Evolutionary conservation across 2,888 invertebrate species (phyloP).

Genomic region (Phrixothrix hirtus): DNA sequence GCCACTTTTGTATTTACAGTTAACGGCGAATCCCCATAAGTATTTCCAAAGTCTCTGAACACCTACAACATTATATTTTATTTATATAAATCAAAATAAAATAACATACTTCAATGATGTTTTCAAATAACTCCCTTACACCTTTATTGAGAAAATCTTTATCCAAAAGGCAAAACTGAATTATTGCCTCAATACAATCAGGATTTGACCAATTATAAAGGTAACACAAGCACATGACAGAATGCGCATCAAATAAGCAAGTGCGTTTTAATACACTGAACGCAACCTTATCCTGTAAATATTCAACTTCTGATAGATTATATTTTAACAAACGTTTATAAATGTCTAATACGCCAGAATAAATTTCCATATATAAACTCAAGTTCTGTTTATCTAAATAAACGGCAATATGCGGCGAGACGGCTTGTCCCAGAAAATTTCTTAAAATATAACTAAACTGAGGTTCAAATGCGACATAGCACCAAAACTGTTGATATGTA

Average conservation of each 20-base stretch:
- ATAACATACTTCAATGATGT: neutral
- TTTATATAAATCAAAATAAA: too few relatives aligned
- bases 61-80: too few relatives aligned
- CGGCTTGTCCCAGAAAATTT: conserved; percentile 48
- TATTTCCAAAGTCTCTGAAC: too few relatives aligned
- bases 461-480: conserved; percentile 49
- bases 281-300: conserved; percentile 43
- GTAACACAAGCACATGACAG: neutral
- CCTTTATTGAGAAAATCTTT: neutral
- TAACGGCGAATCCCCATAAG: too few relatives aligned
- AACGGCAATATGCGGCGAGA: conserved; percentile 51
- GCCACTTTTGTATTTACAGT: too few relatives aligned
- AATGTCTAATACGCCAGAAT: conserved; percentile 70
- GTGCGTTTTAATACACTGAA: neutral
- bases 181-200: neutral
- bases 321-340: conserved; percentile 78
- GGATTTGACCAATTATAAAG: neutral
- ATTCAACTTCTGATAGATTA: conserved; percentile 72
- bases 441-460: conserved; percentile 41
- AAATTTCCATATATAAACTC: conserved; percentile 61
- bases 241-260: neutral
- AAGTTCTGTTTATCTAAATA: conserved; percentile 55
- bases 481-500: conserved; percentile 55
- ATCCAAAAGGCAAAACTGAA: neutral
- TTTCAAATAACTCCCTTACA: neutral